Percentiles rank a stretch among this genome's conserved stretches.
Conservation (phyloP, 2,113 vertebrate species). For the Podarcis muralis region DNA sequence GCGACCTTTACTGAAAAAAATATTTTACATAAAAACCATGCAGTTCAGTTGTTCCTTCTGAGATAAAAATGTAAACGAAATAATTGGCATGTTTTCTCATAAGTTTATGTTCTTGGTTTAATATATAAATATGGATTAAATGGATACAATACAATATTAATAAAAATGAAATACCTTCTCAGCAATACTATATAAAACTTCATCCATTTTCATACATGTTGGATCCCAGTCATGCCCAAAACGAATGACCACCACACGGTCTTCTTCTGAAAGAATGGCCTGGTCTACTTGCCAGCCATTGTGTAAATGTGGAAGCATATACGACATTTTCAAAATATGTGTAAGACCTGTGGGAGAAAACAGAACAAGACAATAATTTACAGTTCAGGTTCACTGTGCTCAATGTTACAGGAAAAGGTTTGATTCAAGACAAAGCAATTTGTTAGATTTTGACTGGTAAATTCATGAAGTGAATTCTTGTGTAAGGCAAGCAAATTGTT, state of each 20-base stretch:
- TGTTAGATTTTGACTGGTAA: background rate
- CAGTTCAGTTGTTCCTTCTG: background rate
- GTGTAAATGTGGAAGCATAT: constrained; percentile 97
- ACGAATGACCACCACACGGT: constrained; percentile 93
- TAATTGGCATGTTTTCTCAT: background rate
- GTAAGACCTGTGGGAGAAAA: constrained; percentile 33
- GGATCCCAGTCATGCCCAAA: constrained; percentile 99
- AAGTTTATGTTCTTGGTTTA: background rate
- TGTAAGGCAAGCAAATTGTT: background rate
- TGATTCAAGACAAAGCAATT: background rate
- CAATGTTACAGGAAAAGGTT: background rate
- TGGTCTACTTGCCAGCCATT: constrained; percentile 99
- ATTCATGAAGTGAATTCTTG: background rate
- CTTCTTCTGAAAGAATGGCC: constrained; percentile 97
- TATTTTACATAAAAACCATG: background rate
- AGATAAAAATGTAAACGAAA: background rate
- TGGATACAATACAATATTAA: background rate
- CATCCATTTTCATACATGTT: constrained; percentile 99
- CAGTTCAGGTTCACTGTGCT: background rate
- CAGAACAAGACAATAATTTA: background rate
- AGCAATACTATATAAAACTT: constrained; percentile 95
- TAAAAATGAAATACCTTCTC: constrained; percentile 86
- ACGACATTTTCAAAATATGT: constrained; percentile 85
- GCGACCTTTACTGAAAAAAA: background rate
- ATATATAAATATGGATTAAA: background rate